Base-by-base conservation (phyloP, 92 coral and sea anemone species). In the Metridium senile region DNA sequence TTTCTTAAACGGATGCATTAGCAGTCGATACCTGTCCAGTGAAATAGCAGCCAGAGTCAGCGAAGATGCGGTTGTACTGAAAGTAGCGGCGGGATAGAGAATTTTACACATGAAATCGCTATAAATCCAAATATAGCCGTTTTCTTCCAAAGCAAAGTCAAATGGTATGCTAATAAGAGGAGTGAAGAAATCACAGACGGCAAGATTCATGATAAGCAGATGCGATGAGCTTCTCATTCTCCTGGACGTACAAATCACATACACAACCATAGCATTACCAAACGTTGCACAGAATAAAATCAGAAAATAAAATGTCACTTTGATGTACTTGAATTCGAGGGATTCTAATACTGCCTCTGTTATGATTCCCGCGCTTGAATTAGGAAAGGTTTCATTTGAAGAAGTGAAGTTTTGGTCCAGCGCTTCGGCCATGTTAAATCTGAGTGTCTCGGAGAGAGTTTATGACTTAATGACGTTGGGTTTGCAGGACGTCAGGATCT, bases 141-240 rank as follows among this genome's bases (percentile, higher is more conserved):
- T 82, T 68, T 87, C 91, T 52, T 96, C 98, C 58, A 93, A 78
- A 11, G 93, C 87, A 54, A 96, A 93, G 78, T 96, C 99, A 67
- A 96, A 86, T 8, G 97, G 97, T 13, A 96, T 96, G 54, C 97
- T 96, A 6, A 96, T 66, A 43, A 89, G 66, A 1, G 99, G 99
- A 7, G 99, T 89, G 31, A 93, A 28, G 34, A 96, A 68, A 56
- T 96, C 99, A 39, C 99, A 92, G 1, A 96, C 46, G 7, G 99
- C 97, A n/a, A 96, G 74, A 80, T 96, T 96, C 19, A 93, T 58
- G 59, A 96, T 83, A 10, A 96, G 89, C 51, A 86, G 70, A 76
- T 96, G 93, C 0, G 97, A 93, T 0, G 99, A 68, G 9, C 93
- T 93, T 9, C 88, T 77, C 88, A 96, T 81, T 33, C 86, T 91